Percentiles rank a stretch among this genome's conserved stretches.
These are phyloP conservation scores for Tylochromis polylepis DNA, from an alignment of 2,113 vertebrate species.

Conservation along the genomic window DNA sequence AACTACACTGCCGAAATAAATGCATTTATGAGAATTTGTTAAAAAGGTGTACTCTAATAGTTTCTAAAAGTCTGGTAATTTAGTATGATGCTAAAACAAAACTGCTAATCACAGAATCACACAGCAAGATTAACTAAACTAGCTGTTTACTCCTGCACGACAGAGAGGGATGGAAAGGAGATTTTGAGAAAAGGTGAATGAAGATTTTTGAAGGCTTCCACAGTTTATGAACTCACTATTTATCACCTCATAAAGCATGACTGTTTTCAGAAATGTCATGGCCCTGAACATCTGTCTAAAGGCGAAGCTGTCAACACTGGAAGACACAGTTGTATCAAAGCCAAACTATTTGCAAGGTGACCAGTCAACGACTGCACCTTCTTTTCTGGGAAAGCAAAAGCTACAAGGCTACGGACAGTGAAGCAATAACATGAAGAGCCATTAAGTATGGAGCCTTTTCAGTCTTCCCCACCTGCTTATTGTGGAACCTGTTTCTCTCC, in stretches of 20 bases:
- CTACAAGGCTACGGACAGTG: neutral
- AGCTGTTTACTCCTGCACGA: neutral
- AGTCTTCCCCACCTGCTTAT: slow-evolving; percentile 31
- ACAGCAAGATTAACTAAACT: neutral
- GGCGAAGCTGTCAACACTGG: neutral
- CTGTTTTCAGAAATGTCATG: slow-evolving; percentile 6
- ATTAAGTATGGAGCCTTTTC: neutral
- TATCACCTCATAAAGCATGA: slow-evolving; percentile 32
- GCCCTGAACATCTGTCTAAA: slow-evolving; percentile 9
- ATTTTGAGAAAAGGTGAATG: neutral
- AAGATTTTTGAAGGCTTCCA: neutral
- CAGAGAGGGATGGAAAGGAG: neutral
- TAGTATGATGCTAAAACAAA: neutral
- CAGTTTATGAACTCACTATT: slow-evolving; percentile 24
- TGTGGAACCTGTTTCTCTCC: neutral
- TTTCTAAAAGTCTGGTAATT: neutral
- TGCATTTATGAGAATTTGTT: neutral
- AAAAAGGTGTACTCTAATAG: neutral
- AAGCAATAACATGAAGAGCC: neutral
- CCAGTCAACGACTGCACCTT: neutral
- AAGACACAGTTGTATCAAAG: neutral
- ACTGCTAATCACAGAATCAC: neutral
- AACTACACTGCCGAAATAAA: neutral
- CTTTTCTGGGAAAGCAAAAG: neutral
- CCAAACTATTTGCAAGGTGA: neutral